A percentile compares a stretch with the other conserved stretches of the same genome.
phyloP scores from a whole-genome alignment of 2,113 vertebrate species.

The Gulo gulo region DNA sequence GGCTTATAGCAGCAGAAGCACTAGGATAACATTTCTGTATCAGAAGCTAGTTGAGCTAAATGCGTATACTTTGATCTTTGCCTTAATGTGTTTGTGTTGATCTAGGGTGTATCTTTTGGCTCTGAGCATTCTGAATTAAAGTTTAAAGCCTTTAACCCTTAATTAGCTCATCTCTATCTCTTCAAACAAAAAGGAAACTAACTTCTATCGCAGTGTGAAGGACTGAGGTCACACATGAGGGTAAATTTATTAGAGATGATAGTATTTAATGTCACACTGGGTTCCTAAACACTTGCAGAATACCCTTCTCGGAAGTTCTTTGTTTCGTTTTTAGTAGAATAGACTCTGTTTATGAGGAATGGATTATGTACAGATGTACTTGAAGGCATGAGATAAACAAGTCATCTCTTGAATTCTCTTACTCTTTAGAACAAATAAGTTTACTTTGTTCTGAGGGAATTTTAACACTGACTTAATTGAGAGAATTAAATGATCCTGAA shows the following conservation, averaged over 20 bases:
- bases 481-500: background rate
- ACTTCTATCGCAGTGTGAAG: background rate
- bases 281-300: background rate
- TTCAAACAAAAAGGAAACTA: slow-evolving; percentile 12
- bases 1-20: background rate
- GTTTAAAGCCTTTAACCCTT: slow-evolving; percentile 26
- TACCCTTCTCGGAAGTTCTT: background rate
- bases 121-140: slow-evolving; percentile 27
- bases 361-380: background rate
- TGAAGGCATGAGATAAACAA: background rate
- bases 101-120: background rate
- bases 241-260: background rate
- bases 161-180: background rate
- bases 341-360: background rate
- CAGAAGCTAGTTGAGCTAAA: background rate
- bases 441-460: slow-evolving; percentile 34
- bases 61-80: slow-evolving; percentile 11
- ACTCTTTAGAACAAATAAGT: slow-evolving; percentile 40
- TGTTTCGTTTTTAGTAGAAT: background rate
- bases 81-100: background rate
- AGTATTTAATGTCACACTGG: background rate
- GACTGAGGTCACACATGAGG: background rate
- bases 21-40: slow-evolving; percentile 21
- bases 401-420: slow-evolving; percentile 35
- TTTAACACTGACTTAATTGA: slow-evolving; percentile 25